phyloP scores from a whole-genome alignment of 2,888 invertebrate species.

The Rotaria magnacalcarata region DNA sequence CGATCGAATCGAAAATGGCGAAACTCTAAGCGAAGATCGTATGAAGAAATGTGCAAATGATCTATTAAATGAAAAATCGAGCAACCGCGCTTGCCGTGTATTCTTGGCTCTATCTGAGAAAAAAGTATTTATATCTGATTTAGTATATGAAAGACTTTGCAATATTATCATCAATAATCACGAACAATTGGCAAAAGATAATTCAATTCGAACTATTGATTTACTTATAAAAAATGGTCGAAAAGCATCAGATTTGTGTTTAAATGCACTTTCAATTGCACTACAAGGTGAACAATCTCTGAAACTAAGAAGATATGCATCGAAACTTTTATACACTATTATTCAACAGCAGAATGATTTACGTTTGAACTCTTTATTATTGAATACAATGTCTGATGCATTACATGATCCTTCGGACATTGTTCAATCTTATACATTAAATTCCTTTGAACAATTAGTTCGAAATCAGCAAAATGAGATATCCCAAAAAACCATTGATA shows the following conservation, averaged over 20 bases:
- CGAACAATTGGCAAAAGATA: not conserved
- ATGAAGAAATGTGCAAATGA: not conserved
- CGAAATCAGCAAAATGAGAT: not conserved
- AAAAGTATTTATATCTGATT: not conserved
- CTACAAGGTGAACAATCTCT: not conserved
- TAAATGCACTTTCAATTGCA: constrained; percentile 1
- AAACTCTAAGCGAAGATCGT: not conserved
- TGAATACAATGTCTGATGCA: not conserved
- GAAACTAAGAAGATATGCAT: not conserved
- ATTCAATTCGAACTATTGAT: not conserved
- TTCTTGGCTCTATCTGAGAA: not conserved
- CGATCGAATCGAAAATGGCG: not conserved
- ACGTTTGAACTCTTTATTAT: not conserved
- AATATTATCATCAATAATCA: not conserved
- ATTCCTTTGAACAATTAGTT: constrained; percentile 13
- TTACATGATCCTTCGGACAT: not conserved
- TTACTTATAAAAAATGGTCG: not conserved
- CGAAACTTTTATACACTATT: not conserved
- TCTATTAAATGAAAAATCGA: not conserved
- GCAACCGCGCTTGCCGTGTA: not conserved
- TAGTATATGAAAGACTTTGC: constrained; percentile 6
- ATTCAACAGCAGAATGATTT: not conserved
- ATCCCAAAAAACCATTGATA: not conserved
- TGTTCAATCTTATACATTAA: not conserved
- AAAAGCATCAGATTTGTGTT: not conserved